A percentile compares a stretch with the other conserved stretches of the same genome.
These are phyloP conservation scores for Ibycter americanus DNA, from an alignment of 2,797 vertebrate species.

Conservation along the genomic window DNA sequence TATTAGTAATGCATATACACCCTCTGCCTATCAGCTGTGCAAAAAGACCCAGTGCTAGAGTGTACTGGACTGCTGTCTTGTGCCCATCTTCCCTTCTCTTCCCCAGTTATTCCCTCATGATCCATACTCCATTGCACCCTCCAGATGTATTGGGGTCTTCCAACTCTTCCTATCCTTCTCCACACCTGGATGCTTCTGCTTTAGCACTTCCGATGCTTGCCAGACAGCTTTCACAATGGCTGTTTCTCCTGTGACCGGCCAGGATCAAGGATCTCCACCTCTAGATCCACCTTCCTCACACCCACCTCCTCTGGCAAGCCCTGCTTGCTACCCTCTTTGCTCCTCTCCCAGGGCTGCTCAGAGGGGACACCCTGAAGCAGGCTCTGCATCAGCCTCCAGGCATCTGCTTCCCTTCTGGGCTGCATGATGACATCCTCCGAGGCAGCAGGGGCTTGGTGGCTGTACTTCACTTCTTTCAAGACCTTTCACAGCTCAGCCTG, in stretches of 20 bases:
- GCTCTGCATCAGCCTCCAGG: background rate
- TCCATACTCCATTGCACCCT: background rate
- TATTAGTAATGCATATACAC: background rate
- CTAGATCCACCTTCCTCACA: background rate
- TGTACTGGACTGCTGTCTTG: background rate
- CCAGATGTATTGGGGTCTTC: background rate
- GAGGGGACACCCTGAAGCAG: background rate
- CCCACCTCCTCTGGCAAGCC: background rate
- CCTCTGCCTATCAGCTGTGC: background rate
- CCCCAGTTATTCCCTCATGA: background rate
- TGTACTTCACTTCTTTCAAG: background rate
- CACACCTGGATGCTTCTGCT: background rate
- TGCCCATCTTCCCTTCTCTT: background rate
- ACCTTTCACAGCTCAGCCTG: background rate
- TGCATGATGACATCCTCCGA: background rate
- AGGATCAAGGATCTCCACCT: background rate
- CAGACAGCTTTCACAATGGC: background rate
- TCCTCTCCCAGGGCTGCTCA: background rate
- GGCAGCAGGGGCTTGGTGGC: background rate
- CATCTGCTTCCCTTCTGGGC: background rate
- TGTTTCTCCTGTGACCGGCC: too few relatives aligned
- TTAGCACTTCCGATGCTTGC: background rate
- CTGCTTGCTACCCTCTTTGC: background rate
- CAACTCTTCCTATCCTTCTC: background rate
- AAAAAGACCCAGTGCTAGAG: background rate